Evolutionary conservation across 2,113 vertebrate species (phyloP), one percentile per base, ranked within the genome.

Genomic region (Pontoporia blainvillei): DNA sequence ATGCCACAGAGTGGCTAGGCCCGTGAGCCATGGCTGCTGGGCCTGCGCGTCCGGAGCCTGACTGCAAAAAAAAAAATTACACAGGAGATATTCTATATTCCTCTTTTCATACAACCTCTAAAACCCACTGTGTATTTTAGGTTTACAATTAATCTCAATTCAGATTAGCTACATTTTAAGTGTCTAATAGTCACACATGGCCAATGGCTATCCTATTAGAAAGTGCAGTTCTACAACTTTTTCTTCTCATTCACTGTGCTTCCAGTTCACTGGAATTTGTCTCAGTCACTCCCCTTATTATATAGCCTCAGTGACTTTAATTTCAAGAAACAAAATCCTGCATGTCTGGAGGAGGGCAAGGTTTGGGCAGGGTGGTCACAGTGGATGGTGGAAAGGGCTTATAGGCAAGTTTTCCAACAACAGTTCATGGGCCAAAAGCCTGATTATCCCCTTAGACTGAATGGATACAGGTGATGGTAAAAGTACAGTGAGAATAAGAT

Each of bases 11-110:
- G 49, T 13, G 14, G 49, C 49, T 49, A 13, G 49, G 49, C 49
- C 14, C 4, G 1, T 49, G 49, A 49, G 49, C 49, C 49, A 5
- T 15, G 49, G 49, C 49, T 13, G 14, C 13, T 49, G 49, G 15
- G 49, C 49, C 49, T 49, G 49, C 3, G 2, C 13, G 1, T 49
- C 49, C 3, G 49, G 49, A 49, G 49, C 14, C 49, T 14, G 14
- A 15, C 49, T 4, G 13, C 13, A 49, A 49, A 49, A 49, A 49
- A 14, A 73, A 85, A 76, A 90, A 20, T 15, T 79, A 69, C 25
- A 4, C 52, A 69, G 52, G 59, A 67, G 18, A 79, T 95, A 73
- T 44, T 87, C 97, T 69, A 69, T 12, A 44, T 67, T 95, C 39
- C 57, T 67, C 25, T 81, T 72, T 90, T 69, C 2, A 31, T 39